These are phyloP conservation scores for Dione juno DNA, from an alignment of 2,888 invertebrate genomes.

Conservation along the genomic window DNA sequence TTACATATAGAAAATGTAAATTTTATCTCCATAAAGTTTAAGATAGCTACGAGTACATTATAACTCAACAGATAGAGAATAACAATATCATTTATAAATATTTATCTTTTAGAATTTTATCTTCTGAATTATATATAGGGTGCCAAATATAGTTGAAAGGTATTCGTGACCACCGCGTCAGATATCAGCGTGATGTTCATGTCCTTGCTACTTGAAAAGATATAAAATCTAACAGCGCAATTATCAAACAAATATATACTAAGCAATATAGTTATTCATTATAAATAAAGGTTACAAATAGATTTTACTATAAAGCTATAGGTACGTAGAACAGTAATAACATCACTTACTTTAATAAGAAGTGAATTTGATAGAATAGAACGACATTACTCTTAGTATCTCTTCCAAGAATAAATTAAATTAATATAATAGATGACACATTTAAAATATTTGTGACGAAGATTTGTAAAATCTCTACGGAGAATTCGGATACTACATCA, in stretches of 20 bases:
- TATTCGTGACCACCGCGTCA: slow-evolving; percentile 66
- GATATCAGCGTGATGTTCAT: slow-evolving; percentile 66
- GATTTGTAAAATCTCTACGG: no score
- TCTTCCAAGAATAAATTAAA: no score
- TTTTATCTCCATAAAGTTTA: no score
- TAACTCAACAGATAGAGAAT: no score
- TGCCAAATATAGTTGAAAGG: slow-evolving; percentile 52
- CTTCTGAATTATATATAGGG: not conserved
- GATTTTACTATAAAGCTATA: not conserved
- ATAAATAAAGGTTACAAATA: slow-evolving; percentile 13
- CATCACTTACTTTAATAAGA: not conserved
- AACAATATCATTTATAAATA: no score
- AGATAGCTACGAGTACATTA: no score
- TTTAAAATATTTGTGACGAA: no score
- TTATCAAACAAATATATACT: slow-evolving; percentile 40
- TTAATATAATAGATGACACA: no score
- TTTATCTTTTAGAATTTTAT: not conserved
- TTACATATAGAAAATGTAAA: no score
- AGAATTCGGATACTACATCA: no score
- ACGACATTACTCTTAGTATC: not conserved
- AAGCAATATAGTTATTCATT: slow-evolving; percentile 28
- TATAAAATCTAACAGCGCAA: slow-evolving; percentile 51
- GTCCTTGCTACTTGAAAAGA: slow-evolving; percentile 62
- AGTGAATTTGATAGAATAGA: not conserved
- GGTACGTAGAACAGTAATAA: not conserved